phyloP scores from a whole-genome alignment of 1,140 invertebrate genomes.

The Trichoplusia ni region DNA sequence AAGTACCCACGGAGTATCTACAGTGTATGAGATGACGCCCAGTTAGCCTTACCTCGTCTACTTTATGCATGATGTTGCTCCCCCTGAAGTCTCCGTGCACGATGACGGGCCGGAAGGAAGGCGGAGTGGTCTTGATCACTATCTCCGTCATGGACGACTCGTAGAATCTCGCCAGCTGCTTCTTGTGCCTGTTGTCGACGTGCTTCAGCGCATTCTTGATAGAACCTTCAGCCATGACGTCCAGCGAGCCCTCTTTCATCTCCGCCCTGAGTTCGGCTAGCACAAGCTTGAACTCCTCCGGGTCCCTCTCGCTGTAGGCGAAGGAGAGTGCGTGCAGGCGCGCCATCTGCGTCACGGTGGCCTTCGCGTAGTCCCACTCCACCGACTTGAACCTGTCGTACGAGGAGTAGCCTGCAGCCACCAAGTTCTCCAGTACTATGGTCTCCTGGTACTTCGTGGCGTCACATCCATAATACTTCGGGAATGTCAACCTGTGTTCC shows the following conservation, averaged over 20 bases:
- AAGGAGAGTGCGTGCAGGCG: conserved; percentile 44
- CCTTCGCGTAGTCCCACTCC: conserved; percentile 39
- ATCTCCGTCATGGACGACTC: background rate
- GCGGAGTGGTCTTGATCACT: too few species aligned
- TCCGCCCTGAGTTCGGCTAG: conserved; percentile 20
- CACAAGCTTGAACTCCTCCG: conserved; percentile 33
- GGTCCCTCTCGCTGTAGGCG: conserved; percentile 27
- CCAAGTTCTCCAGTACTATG: conserved; percentile 44
- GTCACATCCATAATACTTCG: conserved; percentile 34
- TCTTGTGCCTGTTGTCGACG: background rate
- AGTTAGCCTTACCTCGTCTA: conserved; percentile 40
- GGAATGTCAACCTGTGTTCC: conserved; percentile 23
- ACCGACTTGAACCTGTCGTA: conserved; percentile 41
- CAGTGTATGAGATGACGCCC: too few species aligned
- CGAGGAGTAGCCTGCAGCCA: conserved; percentile 21
- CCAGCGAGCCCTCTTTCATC: conserved; percentile 34
- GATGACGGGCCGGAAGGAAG: too few species aligned
- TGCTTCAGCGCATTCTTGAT: background rate
- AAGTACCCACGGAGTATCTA: too few species aligned
- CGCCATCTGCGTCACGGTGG: conserved; percentile 37
- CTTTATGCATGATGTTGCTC: conserved; percentile 52
- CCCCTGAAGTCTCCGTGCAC: conserved; percentile 56
- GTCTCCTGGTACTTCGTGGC: conserved; percentile 15
- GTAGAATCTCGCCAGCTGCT: background rate
- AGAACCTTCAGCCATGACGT: background rate